Evolutionary conservation across 1,140 invertebrate genomes (phyloP).

Genomic region (Hycleus cichorii): DNA sequence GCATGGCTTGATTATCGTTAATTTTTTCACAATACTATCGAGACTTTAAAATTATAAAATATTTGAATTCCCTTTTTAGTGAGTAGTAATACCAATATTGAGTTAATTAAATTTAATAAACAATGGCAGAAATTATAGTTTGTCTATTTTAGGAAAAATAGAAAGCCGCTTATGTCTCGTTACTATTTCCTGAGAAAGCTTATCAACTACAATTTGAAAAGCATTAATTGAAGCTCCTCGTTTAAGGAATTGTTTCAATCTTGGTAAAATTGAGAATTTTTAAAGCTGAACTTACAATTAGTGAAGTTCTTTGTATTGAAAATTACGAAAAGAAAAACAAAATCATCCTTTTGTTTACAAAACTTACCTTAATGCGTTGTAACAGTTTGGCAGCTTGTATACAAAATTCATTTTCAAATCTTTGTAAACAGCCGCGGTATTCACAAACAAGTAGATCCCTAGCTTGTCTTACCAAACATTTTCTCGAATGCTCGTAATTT

Average conservation of each 20-base stretch:
- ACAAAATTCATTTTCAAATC: constrained; percentile 56
- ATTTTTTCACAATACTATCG: too few species aligned
- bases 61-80: too few species aligned
- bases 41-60: too few species aligned
- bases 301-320: background rate
- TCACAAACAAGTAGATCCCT: constrained; percentile 58
- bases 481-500: constrained; percentile 50
- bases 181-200: too few species aligned
- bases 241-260: background rate
- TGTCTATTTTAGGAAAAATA: too few species aligned
- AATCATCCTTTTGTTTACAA: background rate
- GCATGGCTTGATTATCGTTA: too few species aligned
- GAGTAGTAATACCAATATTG: too few species aligned
- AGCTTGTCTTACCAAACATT: constrained; percentile 56
- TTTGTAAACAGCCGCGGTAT: constrained; percentile 54
- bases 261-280: background rate
- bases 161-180: too few species aligned
- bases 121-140: too few species aligned
- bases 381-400: constrained; percentile 51
- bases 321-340: background rate
- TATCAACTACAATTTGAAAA: too few species aligned
- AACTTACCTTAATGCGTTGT: constrained; percentile 36
- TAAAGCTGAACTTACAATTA: background rate
- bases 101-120: too few species aligned
- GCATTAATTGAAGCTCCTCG: too few species aligned